Evolutionary conservation across 2,888 invertebrate species (phyloP).

Genomic region (Mechanitis mazaeus): DNA sequence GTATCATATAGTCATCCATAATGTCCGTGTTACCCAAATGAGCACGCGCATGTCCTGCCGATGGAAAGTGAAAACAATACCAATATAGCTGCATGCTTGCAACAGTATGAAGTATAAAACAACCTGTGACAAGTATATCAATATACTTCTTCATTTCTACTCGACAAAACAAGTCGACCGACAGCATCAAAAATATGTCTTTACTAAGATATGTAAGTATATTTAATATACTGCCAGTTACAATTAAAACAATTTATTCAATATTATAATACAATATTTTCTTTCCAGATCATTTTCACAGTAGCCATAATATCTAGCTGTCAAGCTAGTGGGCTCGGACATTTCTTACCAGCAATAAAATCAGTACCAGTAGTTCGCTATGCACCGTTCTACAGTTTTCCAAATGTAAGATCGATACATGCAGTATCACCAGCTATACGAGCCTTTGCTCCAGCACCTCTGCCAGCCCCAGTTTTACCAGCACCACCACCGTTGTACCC

Average conservation of each 20-base stretch:
- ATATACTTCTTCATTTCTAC: slow-evolving; percentile 57
- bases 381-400: slow-evolving; percentile 69
- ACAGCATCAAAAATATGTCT: slow-evolving; percentile 48
- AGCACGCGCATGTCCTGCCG: slow-evolving; percentile 63
- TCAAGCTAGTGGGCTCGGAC: slow-evolving; percentile 63
- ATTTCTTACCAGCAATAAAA: slow-evolving; percentile 51
- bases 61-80: slow-evolving; percentile 72
- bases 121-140: slow-evolving; percentile 57
- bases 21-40: slow-evolving; percentile 61
- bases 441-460: slow-evolving; percentile 38
- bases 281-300: slow-evolving; percentile 52
- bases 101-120: slow-evolving; percentile 75
- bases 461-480: slow-evolving; percentile 31
- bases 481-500: slow-evolving; percentile 36
- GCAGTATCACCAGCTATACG: slow-evolving; percentile 55
- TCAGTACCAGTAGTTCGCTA: slow-evolving; percentile 63
- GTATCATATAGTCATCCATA: slow-evolving; percentile 56
- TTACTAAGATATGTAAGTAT: slow-evolving; percentile 62
- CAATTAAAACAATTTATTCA: not conserved
- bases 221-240: not conserved
- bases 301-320: slow-evolving; percentile 61
- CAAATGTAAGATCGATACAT: slow-evolving; percentile 61
- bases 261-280: slow-evolving; percentile 6
- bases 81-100: slow-evolving; percentile 66
- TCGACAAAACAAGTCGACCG: slow-evolving; percentile 59